Evolutionary conservation across 2,113 vertebrate genomes (phyloP).

Genomic region (Ceyx melanurus): DNA sequence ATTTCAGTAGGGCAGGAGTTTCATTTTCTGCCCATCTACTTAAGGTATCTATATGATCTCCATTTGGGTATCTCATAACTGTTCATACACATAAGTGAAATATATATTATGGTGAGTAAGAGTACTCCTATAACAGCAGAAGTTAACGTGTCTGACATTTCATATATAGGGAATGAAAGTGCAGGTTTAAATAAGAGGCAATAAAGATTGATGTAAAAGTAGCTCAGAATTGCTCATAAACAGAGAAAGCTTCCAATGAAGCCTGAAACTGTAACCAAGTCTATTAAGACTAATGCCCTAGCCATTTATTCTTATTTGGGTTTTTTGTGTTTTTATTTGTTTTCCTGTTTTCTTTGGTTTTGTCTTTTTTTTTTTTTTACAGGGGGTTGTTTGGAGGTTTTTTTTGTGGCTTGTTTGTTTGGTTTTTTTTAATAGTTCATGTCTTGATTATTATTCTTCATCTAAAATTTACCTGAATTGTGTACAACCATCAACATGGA

Average conservation of each 20-base stretch:
- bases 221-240: neutral
- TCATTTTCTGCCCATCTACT: neutral
- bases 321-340: too few relatives aligned
- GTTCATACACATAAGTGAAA: neutral
- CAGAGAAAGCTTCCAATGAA: neutral
- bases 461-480: slow-evolving; percentile 1
- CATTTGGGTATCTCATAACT: neutral
- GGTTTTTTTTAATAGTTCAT: neutral
- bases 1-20: neutral
- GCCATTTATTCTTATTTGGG: neutral
- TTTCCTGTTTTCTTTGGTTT: too few relatives aligned
- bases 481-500: neutral
- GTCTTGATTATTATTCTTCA: neutral
- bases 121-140: neutral
- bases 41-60: neutral
- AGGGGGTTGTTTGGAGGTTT: too few relatives aligned
- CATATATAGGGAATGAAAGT: neutral
- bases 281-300: neutral
- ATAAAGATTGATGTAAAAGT: neutral
- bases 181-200: neutral
- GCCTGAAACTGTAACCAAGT: neutral
- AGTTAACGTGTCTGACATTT: neutral
- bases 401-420: neutral
- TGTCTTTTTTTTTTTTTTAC: too few relatives aligned
- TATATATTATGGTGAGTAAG: neutral